A percentile compares a stretch with the other conserved stretches of the same genome.
Conservation (phyloP, 2,113 vertebrate genomes). For the Oreocharis arfaki region DNA sequence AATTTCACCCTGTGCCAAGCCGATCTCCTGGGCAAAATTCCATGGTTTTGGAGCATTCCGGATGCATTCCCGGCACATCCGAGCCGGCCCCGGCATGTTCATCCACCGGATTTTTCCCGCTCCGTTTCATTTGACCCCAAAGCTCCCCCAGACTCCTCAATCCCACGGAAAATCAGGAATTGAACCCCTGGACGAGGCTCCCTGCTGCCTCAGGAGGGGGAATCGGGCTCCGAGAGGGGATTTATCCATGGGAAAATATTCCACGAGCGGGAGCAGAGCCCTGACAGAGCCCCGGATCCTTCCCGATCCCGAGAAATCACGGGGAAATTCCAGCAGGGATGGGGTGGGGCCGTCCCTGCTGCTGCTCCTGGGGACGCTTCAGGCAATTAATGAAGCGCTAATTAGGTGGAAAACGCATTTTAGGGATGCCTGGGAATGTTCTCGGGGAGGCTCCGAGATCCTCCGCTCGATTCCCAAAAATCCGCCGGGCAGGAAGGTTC, state of each 20-base stretch:
- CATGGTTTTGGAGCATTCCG: not conserved
- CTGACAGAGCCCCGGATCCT: not conserved
- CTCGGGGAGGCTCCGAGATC: not conserved
- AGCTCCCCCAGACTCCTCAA: not conserved
- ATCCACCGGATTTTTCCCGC: not conserved
- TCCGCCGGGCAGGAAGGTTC: not conserved
- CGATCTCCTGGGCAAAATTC: not conserved
- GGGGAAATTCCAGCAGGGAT: not conserved
- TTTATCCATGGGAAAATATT: not conserved
- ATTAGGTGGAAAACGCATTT: not conserved
- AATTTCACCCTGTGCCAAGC: too few relatives aligned
- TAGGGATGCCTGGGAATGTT: not conserved
- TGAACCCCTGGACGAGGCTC: not conserved
- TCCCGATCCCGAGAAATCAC: not conserved
- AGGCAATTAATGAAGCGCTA: not conserved
- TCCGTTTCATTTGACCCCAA: not conserved
- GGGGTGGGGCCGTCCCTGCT: not conserved
- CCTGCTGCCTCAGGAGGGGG: not conserved
- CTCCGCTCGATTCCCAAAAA: not conserved
- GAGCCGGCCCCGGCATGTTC: too few relatives aligned
- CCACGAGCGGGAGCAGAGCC: not conserved
- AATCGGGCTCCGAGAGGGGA: not conserved
- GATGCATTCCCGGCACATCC: not conserved
- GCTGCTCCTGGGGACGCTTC: not conserved
- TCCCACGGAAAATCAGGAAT: not conserved